Base-by-base conservation (phyloP, 2,797 vertebrate genomes). In the Cynopterus sphinx region DNA sequence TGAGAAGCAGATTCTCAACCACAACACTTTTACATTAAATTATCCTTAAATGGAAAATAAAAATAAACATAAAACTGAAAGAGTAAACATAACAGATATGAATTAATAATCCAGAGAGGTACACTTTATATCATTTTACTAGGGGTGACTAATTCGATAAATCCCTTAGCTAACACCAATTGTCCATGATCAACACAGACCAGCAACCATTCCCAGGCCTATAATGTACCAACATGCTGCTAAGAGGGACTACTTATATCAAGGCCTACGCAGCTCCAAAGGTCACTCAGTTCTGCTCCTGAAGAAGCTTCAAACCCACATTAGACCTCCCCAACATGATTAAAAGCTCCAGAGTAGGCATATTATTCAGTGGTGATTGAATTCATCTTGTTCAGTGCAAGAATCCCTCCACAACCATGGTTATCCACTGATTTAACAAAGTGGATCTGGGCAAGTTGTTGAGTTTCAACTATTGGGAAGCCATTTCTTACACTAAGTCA, bases 121-220 rank as follows among this genome's bases (percentile, higher is more conserved):
- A 86, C n/a, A 63, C 36, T 91, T 93, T 79, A 55, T 92, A 75
- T 74, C 81, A 59, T 84, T 93, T 92, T 96, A 71, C 96, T 75
- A 94, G 61, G 94, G 82, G 93, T 68, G 92, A 96, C 81, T 95
- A 94, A 96, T 84, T 65, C 53, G 70, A 83, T 88, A 95, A 94
- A 86, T 55, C 53, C 82, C 96, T 93, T 81, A 85, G 91, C 95
- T 87, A 91, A 93, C 75, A 95, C 86, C 94, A 96, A 92, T 95
- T 97, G 96, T 73, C 85, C 59, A 41, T 91, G 92, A 86, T 88
- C 61, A 53, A 96, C 96, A 88, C 87, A 95, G 93, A 94, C 71
- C 59, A 70, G 74, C 85, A 79, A 67, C 78, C 78, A 71, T 86
- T 71, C 88, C 65, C 63, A 74, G 86, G 63, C 28, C 89, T 67